phyloP scores from a whole-genome alignment of 2,888 invertebrate genomes.

The Agrenia bidenticulata region DNA sequence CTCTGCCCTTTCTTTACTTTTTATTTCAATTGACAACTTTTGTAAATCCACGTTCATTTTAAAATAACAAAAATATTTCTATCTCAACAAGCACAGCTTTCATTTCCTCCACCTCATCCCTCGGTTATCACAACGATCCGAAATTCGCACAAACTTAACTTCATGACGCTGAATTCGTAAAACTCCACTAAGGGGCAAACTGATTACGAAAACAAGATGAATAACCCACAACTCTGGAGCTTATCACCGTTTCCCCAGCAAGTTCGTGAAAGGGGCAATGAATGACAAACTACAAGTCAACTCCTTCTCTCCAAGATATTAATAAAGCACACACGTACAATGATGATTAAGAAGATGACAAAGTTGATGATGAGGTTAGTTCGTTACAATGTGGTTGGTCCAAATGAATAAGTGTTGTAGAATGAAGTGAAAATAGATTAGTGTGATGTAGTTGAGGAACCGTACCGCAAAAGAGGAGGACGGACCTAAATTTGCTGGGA shows the following conservation, averaged over 20 bases:
- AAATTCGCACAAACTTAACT: too few species aligned
- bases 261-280: too few species aligned
- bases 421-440: conserved; percentile 24
- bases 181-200: too few species aligned
- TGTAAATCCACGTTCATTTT: conserved; percentile 4
- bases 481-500: conserved; percentile 27
- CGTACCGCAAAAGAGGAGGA: conserved; percentile 44
- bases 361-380: conserved; percentile 7
- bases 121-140: too few species aligned
- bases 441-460: conserved; percentile 4
- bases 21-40: background rate
- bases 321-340: background rate
- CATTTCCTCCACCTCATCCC: too few species aligned
- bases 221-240: too few species aligned
- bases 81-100: too few species aligned
- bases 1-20: background rate
- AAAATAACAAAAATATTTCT: too few species aligned
- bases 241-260: too few species aligned
- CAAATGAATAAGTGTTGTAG: conserved; percentile 11
- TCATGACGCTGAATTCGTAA: too few species aligned
- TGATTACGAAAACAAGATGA: too few species aligned
- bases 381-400: conserved; percentile 7
- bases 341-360: background rate
- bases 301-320: conserved; percentile 3
- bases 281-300: background rate